These are phyloP conservation scores for Noturus placidus DNA, from an alignment of 2,113 vertebrate genomes.

Conservation along the genomic window DNA sequence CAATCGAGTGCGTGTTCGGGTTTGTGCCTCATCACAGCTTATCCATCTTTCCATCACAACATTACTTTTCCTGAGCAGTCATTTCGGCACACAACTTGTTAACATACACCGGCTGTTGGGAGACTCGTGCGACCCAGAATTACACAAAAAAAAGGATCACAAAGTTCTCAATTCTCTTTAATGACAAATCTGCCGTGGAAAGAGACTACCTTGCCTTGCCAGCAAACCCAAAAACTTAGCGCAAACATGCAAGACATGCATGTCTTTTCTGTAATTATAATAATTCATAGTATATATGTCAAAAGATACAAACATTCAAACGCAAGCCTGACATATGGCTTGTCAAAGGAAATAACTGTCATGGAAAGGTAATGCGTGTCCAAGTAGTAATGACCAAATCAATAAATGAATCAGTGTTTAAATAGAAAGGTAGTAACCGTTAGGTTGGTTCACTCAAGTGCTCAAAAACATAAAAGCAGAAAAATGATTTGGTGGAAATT, in stretches of 20 bases:
- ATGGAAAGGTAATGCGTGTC: background rate
- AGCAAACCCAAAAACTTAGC: background rate
- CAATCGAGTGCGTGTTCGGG: conserved; percentile 2
- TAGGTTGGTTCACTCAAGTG: background rate
- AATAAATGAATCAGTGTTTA: conserved; percentile 9
- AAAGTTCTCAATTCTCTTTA: background rate
- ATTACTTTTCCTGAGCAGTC: conserved; percentile 12
- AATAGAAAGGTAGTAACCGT: background rate
- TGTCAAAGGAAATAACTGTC: background rate
- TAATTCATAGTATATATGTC: background rate
- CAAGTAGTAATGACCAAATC: background rate
- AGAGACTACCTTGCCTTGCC: background rate
- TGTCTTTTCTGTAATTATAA: background rate
- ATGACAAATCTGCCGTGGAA: background rate
- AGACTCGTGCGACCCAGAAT: background rate
- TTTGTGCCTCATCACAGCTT: background rate
- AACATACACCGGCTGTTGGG: background rate
- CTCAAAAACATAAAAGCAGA: background rate
- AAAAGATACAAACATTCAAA: conserved; percentile 12
- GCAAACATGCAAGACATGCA: background rate
- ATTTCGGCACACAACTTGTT: background rate
- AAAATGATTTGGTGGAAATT: background rate
- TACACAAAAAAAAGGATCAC: background rate
- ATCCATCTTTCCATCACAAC: conserved; percentile 29
- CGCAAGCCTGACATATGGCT: background rate